Base-by-base conservation (phyloP, 2,888 invertebrate genomes). In the Branchipolynoe longqiensis region DNA sequence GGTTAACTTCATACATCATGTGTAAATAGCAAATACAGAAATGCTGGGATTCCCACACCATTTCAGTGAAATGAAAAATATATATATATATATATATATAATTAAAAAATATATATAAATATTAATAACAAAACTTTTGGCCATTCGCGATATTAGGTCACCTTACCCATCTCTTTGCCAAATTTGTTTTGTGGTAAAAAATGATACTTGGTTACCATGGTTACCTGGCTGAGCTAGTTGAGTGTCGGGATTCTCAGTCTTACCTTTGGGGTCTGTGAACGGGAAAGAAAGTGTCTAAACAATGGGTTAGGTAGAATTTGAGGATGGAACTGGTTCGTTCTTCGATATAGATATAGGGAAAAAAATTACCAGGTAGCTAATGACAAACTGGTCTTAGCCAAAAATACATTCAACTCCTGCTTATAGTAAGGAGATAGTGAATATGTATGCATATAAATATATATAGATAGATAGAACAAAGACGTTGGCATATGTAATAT, bases 181-280 rank as follows among this genome's bases (percentile, higher is more conserved):
- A 78, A 14, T 41, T 78, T 78, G 28, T 28, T 78, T n/a, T n/a
- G n/a, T n/a, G n/a, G n/a, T n/a, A n/a, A 54, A 78, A 78, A 69
- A 69, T 69, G 78, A 78, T 78, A 78, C 54, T 78, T 41, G 25
- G 41, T 78, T 78, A 78, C 78, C 78, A 41, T 78, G 78, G 78
- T 78, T 78, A 78, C 78, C 78, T 78, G 78, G 78, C 78, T 78
- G 54, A 78, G 78, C 54, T 78, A 69, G 78, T 28, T 78, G 78
- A 78, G 78, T 78, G 48, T 69, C 48, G 78, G 78, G 41, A 25
- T 31, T 78, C 78, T 78, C 78, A 25, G 48, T 18, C 78, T 78
- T 78, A 78, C 78, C 78, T 78, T 78, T 78, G 78, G 78, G 78
- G 78, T 78, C 78, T 78, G 78, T 78, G 78, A 78, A 78, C 78